phyloP scores from a whole-genome alignment of 2,888 invertebrate species.

The Tupiocoris notatus region DNA sequence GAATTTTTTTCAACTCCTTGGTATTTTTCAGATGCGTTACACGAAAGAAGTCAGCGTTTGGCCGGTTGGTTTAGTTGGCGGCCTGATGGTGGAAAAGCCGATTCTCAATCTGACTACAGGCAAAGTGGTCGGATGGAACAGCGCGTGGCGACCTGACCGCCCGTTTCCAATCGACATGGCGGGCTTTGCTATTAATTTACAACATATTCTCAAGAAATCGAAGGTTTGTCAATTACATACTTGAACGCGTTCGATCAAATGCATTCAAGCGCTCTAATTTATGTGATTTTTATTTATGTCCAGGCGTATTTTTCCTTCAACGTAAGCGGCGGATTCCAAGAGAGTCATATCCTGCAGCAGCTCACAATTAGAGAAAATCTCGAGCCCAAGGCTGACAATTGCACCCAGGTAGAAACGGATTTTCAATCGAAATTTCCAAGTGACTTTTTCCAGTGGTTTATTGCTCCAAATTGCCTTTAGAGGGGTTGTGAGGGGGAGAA shows the following conservation, averaged over 20 bases:
- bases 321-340: conserved; percentile 85
- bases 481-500: too few species aligned
- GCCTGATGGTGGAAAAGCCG: conserved; percentile 88
- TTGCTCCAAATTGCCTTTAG: neutral
- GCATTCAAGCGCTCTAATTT: too few species aligned
- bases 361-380: conserved; percentile 67
- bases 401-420: conserved; percentile 65
- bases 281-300: conserved; percentile 8
- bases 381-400: conserved; percentile 87
- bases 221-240: too few species aligned
- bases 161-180: conserved; percentile 98
- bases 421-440: neutral
- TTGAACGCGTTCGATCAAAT: too few species aligned
- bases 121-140: conserved; percentile 64
- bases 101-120: conserved; percentile 65
- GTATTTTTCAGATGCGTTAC: conserved; percentile 75
- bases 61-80: conserved; percentile 96
- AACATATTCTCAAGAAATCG: conserved; percentile 68
- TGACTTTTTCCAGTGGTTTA: neutral
- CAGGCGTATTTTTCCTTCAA: conserved; percentile 75
- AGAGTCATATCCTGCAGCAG: conserved; percentile 78
- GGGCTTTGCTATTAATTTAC: conserved; percentile 84
- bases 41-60: conserved; percentile 84
- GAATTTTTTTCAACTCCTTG: too few species aligned
- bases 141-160: conserved; percentile 85